A percentile compares a stretch with the other conserved stretches of the same genome.
phyloP scores from a whole-genome alignment of 2,797 vertebrate species.

The Cirrhinus molitorella region DNA sequence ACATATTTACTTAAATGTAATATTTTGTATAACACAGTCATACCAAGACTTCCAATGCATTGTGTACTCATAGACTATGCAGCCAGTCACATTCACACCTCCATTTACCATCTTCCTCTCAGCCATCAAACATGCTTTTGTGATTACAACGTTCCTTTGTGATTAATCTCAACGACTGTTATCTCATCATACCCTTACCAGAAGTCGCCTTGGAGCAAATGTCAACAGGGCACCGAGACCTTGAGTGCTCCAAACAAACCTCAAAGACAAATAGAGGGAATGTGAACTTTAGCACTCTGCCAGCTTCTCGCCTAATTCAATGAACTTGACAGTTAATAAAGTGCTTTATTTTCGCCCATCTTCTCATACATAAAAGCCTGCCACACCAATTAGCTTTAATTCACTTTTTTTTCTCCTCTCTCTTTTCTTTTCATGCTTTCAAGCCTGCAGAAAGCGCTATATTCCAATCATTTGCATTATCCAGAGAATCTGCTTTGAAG shows the following conservation, averaged over 20 bases:
- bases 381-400: constrained; percentile 94
- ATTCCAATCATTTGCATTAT: constrained; percentile 99
- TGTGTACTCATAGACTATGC: not conserved
- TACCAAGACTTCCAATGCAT: not conserved
- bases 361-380: constrained; percentile 90
- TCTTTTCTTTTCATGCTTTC: constrained; percentile 85
- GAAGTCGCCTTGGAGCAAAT: constrained; percentile 50
- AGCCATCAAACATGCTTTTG: constrained; percentile 14
- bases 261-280: constrained; percentile 24
- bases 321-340: constrained; percentile 79
- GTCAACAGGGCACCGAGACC: constrained; percentile 62
- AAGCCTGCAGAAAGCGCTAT: constrained; percentile 78
- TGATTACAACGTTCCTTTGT: constrained; percentile 49
- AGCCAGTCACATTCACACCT: constrained; percentile 15
- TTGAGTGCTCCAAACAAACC: constrained; percentile 55
- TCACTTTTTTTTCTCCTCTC: constrained; percentile 71
- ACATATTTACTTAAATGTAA: not conserved
- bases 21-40: not conserved
- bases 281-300: constrained; percentile 72
- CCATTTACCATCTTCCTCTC: constrained; percentile 39
- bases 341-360: constrained; percentile 80
- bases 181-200: constrained; percentile 64
- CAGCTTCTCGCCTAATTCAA: constrained; percentile 74
- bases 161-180: constrained; percentile 67
- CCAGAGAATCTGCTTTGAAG: constrained; percentile 98